Conservation (phyloP, 2,113 vertebrate genomes). For the Cygnus atratus region DNA sequence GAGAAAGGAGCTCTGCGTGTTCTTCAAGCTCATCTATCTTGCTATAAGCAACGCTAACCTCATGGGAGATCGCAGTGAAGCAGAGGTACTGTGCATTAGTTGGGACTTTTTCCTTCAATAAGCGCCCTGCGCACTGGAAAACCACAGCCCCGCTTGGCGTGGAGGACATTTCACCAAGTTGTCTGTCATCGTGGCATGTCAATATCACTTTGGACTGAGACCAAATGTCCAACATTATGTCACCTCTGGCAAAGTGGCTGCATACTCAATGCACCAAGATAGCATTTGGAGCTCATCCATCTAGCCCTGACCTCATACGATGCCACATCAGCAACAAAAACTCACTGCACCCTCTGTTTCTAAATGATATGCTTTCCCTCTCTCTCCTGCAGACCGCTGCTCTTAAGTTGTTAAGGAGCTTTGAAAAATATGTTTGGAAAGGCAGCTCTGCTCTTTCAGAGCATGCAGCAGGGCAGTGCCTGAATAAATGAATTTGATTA, state of each 20-base stretch:
- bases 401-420: conserved; percentile 30
- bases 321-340: conserved; percentile 26
- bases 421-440: conserved; percentile 44
- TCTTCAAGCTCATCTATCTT: background rate
- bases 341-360: background rate
- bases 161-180: background rate
- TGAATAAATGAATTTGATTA: conserved; percentile 61
- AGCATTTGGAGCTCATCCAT: background rate
- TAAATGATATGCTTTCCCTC: background rate
- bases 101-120: background rate
- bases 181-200: background rate
- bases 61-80: background rate
- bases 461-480: background rate
- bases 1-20: background rate
- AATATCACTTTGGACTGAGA: background rate
- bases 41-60: background rate
- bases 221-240: conserved; percentile 1
- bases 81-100: background rate
- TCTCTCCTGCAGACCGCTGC: background rate
- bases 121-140: background rate
- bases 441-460: background rate
- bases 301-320: conserved; percentile 21
- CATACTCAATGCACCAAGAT: conserved; percentile 24
- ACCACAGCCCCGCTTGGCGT: background rate
- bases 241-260: conserved; percentile 13